Percentiles rank a stretch among this genome's conserved stretches.
Evolutionary conservation across 2,888 invertebrate species (phyloP).

Genomic region (Exephanes ischioxanthus): DNA sequence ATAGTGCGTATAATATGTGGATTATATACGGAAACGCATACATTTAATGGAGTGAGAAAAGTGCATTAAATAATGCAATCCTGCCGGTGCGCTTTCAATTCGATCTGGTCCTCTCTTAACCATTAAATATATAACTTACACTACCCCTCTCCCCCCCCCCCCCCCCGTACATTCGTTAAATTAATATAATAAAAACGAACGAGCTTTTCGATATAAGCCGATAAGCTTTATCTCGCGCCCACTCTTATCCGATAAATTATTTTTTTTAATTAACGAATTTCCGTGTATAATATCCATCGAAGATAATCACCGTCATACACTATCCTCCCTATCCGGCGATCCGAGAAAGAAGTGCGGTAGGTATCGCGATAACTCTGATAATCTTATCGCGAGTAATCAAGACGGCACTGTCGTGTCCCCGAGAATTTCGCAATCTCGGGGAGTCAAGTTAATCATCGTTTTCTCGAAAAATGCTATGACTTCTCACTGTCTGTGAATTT

Average conservation of each 20-base stretch:
- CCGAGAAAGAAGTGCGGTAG: not conserved
- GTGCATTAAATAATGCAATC: not conserved
- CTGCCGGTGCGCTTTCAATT: not conserved
- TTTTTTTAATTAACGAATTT: conserved; percentile 60
- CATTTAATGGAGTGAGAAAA: not conserved
- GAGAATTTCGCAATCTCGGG: not conserved
- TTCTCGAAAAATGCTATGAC: not conserved
- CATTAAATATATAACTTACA: not conserved
- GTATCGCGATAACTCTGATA: not conserved
- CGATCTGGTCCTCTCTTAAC: not conserved
- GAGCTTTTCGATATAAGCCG: conserved; percentile 10
- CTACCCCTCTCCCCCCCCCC: not conserved
- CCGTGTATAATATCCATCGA: conserved; percentile 41
- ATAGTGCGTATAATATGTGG: too few relatives aligned
- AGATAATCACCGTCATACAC: not conserved
- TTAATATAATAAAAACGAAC: conserved; percentile 7
- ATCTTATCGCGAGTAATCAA: not conserved
- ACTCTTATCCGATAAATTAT: not conserved
- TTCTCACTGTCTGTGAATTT: not conserved
- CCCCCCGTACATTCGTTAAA: not conserved
- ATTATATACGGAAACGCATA: not conserved
- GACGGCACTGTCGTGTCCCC: not conserved
- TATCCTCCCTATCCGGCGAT: not conserved
- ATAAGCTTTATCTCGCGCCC: not conserved
- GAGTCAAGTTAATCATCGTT: not conserved